Percentiles rank a stretch among this genome's conserved stretches.
These are phyloP conservation scores for Triplophysa siluroides DNA, from an alignment of 2,113 vertebrate species.

Conservation along the genomic window DNA sequence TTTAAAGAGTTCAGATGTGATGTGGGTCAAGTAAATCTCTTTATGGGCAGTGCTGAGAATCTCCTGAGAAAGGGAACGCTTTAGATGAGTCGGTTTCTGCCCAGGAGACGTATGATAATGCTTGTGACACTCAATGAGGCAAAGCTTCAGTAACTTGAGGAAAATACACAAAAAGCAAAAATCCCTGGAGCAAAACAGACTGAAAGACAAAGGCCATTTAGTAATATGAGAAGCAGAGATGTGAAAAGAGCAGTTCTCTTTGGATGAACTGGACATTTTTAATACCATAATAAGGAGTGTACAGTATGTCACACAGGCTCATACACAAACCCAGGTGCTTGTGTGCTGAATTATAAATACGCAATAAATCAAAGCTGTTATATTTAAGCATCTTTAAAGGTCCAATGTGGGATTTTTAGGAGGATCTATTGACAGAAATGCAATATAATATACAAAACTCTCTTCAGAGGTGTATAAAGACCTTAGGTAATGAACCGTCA, in stretches of 20 bases:
- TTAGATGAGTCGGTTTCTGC: constrained; percentile 5
- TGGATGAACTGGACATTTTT: neutral
- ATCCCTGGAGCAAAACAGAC: constrained; percentile 18
- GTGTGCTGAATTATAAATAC: neutral
- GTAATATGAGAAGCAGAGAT: neutral
- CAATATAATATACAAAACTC: too few relatives aligned
- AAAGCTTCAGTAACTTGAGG: neutral
- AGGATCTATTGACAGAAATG: too few relatives aligned
- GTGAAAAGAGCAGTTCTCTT: neutral
- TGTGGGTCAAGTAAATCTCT: constrained; percentile 38
- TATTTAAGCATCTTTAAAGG: too few relatives aligned
- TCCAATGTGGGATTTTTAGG: too few relatives aligned
- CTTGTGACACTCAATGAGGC: constrained; percentile 28
- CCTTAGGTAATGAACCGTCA: too few relatives aligned
- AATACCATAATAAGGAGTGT: neutral
- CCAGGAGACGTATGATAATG: constrained; percentile 21
- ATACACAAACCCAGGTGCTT: neutral
- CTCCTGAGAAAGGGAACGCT: constrained; percentile 20
- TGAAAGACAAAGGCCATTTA: constrained; percentile 12
- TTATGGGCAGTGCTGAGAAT: constrained; percentile 30
- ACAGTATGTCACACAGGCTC: neutral
- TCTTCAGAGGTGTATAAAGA: too few relatives aligned
- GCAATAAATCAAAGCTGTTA: too few relatives aligned
- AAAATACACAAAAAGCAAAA: constrained; percentile 32
- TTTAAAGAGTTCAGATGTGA: constrained; percentile 32